phyloP scores from a whole-genome alignment of 2,888 invertebrate species.

The Gandaritis pyraliata region DNA sequence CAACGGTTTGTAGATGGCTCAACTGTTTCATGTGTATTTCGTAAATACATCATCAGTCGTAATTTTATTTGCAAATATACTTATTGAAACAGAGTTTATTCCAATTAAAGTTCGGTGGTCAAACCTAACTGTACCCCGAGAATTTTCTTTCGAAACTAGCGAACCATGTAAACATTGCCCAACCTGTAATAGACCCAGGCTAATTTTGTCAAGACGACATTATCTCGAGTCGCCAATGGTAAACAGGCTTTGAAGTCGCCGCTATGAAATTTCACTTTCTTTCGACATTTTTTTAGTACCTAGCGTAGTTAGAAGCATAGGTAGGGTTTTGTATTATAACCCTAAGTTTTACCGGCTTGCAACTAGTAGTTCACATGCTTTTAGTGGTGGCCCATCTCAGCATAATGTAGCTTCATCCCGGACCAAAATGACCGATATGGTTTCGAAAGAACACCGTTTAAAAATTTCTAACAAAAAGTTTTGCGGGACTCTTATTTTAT shows the following conservation, averaged over 20 bases:
- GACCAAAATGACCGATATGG: too few relatives aligned
- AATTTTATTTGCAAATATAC: too few relatives aligned
- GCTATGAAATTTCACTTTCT: constrained; percentile 66
- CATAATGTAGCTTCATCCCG: too few relatives aligned
- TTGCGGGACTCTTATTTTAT: background rate
- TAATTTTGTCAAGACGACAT: constrained; percentile 79
- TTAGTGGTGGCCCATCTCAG: too few relatives aligned
- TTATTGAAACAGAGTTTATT: background rate
- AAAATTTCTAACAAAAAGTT: too few relatives aligned
- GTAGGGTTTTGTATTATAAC: background rate
- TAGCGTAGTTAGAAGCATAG: too few relatives aligned
- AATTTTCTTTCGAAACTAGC: constrained; percentile 63
- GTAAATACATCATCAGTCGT: too few relatives aligned
- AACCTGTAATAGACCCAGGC: constrained; percentile 64
- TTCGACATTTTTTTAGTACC: constrained; percentile 40
- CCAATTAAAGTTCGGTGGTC: constrained; percentile 17
- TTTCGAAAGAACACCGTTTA: too few relatives aligned
- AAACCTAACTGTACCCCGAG: constrained; percentile 39
- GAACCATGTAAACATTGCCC: constrained; percentile 67
- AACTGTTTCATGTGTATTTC: too few relatives aligned
- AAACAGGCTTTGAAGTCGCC: constrained; percentile 72
- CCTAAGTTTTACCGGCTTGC: too few relatives aligned
- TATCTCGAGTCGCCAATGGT: constrained; percentile 64
- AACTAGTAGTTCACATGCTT: too few relatives aligned
- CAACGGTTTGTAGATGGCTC: too few relatives aligned